phyloP scores from a whole-genome alignment of 2,113 vertebrate genomes.

The Motacilla alba region DNA sequence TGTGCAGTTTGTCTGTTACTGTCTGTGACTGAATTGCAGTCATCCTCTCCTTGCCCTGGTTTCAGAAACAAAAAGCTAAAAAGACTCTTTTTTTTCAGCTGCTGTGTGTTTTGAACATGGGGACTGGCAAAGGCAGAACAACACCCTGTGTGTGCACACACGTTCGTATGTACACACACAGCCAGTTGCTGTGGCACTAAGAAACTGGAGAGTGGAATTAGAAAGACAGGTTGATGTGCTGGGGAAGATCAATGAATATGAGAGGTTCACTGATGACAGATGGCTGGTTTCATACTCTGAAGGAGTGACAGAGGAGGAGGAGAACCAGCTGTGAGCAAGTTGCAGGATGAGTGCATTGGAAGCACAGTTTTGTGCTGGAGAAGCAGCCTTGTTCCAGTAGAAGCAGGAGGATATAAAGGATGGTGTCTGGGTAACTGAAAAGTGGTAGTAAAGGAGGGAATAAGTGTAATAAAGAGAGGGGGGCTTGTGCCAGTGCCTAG shows the following conservation, averaged over 20 bases:
- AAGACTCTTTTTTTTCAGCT: background rate
- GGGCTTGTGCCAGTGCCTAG: background rate
- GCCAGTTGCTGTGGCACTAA: background rate
- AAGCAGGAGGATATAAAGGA: slow-evolving; percentile 7
- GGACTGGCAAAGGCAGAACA: background rate
- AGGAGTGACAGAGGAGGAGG: slow-evolving; percentile 63
- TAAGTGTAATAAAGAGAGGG: background rate
- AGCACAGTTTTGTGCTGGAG: background rate
- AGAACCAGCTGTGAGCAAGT: slow-evolving; percentile 63
- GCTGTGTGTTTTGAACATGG: background rate
- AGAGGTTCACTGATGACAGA: slow-evolving; percentile 62
- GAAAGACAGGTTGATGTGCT: slow-evolving; percentile 19
- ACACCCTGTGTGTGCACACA: background rate
- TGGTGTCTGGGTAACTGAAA: background rate
- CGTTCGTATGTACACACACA: accelerated
- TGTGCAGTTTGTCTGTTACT: background rate
- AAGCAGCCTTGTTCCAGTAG: slow-evolving; percentile 26
- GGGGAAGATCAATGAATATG: slow-evolving; percentile 63
- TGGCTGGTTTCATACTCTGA: slow-evolving; percentile 59
- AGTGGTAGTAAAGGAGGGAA: slow-evolving; percentile 36
- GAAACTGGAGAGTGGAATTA: slow-evolving; percentile 16
- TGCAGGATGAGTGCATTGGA: slow-evolving; percentile 52
- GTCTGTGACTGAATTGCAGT: background rate
- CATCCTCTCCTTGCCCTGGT: background rate
- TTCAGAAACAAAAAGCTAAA: background rate